Percentiles rank a stretch among this genome's conserved stretches.
These are phyloP conservation scores for Vulpes lagopus DNA, from an alignment of 2,113 vertebrate species.

Conservation along the genomic window DNA sequence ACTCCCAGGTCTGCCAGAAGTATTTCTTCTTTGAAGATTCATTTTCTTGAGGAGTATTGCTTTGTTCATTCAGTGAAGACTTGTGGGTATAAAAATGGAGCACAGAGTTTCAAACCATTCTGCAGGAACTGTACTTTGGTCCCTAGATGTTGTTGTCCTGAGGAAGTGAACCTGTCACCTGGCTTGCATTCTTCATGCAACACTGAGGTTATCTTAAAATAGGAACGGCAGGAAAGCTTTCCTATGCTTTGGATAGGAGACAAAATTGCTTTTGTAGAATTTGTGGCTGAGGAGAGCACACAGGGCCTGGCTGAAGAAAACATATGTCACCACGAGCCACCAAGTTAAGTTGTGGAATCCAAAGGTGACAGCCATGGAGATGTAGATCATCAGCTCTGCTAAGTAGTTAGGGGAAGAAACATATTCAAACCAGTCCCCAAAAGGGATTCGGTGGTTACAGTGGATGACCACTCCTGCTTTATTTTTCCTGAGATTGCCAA, in stretches of 20 bases:
- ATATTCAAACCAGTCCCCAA: constrained; percentile 94
- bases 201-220: constrained; percentile 85
- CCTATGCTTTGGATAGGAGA: constrained; percentile 92
- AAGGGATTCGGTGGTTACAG: constrained; percentile 91
- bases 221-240: constrained; percentile 95
- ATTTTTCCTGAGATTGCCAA: too few relatives aligned
- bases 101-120: background rate
- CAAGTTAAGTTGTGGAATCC: constrained; percentile 91
- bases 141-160: background rate
- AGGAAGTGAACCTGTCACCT: background rate
- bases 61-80: background rate
- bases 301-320: constrained; percentile 94
- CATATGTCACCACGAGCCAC: constrained; percentile 94
- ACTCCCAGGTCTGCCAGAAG: background rate
- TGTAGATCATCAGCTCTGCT: constrained; percentile 95
- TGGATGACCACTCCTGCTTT: constrained; percentile 92
- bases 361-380: constrained; percentile 90
- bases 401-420: constrained; percentile 98
- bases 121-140: background rate
- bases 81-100: background rate
- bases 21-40: constrained; percentile 48
- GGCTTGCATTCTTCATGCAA: background rate
- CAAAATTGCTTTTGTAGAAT: constrained; percentile 92
- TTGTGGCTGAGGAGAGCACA: constrained; percentile 93
- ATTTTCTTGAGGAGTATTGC: background rate